Percentiles rank a stretch among this genome's conserved stretches.
phyloP scores from a whole-genome alignment of 35 echinoderm and acorn worm species.

The Diadema setosum region DNA sequence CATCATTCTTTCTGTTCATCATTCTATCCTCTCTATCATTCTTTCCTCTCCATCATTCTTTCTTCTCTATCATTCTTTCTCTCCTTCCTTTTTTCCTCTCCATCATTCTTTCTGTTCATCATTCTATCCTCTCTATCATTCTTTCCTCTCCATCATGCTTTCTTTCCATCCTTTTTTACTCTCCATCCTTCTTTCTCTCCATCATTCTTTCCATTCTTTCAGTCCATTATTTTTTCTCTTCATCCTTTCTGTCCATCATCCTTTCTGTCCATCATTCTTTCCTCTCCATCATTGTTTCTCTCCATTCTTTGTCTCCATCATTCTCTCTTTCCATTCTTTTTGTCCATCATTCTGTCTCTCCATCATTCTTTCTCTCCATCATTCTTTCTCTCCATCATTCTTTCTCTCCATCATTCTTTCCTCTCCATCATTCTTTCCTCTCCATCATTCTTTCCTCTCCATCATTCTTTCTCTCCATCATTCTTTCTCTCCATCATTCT shows the following conservation, averaged over 20 bases:
- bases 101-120: neutral
- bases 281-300: neutral
- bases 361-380: neutral
- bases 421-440: neutral
- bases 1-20: too few species aligned
- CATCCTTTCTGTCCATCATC: neutral
- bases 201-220: neutral
- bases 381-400: neutral
- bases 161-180: neutral
- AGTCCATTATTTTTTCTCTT: too few species aligned
- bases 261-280: neutral
- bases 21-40: neutral
- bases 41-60: neutral
- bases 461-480: neutral
- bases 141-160: neutral
- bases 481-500: neutral
- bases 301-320: neutral
- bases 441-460: neutral
- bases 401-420: neutral
- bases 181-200: neutral
- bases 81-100: neutral
- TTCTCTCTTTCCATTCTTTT: neutral
- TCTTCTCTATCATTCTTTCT: neutral
- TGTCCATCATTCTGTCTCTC: neutral
- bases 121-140: too few species aligned